Evolutionary conservation across 2,113 vertebrate genomes (phyloP).

Genomic region (Stictonetta naevosa): DNA sequence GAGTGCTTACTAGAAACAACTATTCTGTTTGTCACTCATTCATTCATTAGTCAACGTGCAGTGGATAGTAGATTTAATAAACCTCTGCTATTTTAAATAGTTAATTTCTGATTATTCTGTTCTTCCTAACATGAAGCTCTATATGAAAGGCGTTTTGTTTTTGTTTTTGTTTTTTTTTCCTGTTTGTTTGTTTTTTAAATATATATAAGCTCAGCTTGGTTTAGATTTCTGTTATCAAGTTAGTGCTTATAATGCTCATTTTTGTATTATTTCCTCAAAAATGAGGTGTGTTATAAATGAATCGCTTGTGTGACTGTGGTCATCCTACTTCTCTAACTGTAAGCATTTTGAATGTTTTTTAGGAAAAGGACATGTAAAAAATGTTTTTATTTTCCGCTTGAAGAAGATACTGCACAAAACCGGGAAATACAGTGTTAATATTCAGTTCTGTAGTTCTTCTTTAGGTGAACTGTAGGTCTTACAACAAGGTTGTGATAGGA

Average conservation of each 20-base stretch:
- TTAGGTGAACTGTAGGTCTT: background rate
- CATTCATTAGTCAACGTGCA: background rate
- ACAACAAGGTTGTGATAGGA: slow-evolving; percentile 16
- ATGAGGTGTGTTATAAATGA: background rate
- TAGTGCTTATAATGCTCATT: background rate
- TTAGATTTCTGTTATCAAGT: background rate
- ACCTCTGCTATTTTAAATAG: background rate
- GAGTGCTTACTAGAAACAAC: background rate
- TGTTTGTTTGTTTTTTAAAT: too few relatives aligned
- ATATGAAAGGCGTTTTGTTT: too few relatives aligned
- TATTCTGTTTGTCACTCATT: background rate
- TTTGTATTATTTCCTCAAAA: background rate
- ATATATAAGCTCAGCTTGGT: background rate
- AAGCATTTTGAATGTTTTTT: background rate
- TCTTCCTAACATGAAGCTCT: background rate
- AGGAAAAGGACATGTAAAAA: background rate
- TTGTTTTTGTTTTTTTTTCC: background rate
- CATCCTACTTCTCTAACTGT: background rate
- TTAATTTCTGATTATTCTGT: background rate
- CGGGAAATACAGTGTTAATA: background rate
- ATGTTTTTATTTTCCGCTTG: background rate
- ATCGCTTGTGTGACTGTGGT: background rate
- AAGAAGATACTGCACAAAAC: background rate
- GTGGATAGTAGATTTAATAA: background rate
- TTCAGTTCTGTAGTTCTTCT: background rate